Evolutionary conservation across 2,797 vertebrate genomes (phyloP).

Genomic region (Sebastes diploproa): DNA sequence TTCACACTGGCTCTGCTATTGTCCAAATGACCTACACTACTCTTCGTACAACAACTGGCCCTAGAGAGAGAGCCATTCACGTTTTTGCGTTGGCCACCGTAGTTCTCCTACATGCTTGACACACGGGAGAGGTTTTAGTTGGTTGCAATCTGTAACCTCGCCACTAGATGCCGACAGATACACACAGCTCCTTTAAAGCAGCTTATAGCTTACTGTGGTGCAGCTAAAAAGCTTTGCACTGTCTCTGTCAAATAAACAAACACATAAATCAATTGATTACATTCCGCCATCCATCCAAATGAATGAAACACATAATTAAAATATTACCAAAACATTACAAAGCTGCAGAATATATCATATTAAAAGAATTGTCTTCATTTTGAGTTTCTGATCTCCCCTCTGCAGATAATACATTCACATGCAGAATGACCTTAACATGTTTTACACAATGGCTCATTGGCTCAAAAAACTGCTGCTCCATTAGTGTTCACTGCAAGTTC

Average conservation of each 20-base stretch:
- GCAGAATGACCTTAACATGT: neutral
- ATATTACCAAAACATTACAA: neutral
- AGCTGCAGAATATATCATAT: neutral
- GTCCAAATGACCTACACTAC: no score
- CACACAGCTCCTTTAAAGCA: no score
- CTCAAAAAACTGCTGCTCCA: neutral
- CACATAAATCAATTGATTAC: neutral
- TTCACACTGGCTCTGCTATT: no score
- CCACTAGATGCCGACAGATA: no score
- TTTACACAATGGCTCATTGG: constrained; percentile 19
- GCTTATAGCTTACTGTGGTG: neutral
- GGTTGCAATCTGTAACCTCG: no score
- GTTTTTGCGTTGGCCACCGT: no score
- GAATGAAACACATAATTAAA: neutral
- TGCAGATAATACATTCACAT: neutral
- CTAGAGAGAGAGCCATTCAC: no score
- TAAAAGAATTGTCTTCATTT: no score
- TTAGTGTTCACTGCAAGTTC: constrained; percentile 1
- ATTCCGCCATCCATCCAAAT: neutral
- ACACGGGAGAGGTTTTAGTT: no score
- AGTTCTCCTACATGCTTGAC: no score
- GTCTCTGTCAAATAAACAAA: neutral
- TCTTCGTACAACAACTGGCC: no score
- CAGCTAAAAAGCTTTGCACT: neutral
- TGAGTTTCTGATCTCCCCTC: neutral